Conservation (phyloP, 2,888 invertebrate species). For the Apocheima hispidaria region DNA sequence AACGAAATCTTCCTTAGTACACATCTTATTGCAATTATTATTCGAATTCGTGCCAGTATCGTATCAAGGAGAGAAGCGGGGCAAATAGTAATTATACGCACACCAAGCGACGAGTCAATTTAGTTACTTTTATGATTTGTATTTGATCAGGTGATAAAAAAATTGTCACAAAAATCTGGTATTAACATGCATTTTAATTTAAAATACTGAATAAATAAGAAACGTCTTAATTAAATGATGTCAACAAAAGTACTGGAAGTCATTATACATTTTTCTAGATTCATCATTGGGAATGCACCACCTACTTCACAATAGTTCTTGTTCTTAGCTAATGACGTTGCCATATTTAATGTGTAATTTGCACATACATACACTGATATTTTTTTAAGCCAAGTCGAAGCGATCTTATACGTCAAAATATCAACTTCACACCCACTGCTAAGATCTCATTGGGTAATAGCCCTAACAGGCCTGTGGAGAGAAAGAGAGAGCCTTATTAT, state of each 20-base stretch:
- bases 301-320: too few relatives aligned
- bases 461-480: too few relatives aligned
- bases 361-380: too few relatives aligned
- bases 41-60: background rate
- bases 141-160: conserved; percentile 7
- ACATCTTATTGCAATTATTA: background rate
- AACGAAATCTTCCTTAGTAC: too few relatives aligned
- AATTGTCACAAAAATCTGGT: conserved; percentile 11
- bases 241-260: background rate
- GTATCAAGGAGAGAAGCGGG: background rate
- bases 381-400: too few relatives aligned
- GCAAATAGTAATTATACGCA: background rate
- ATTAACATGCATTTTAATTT: conserved; percentile 7
- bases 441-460: too few relatives aligned
- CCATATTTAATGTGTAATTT: too few relatives aligned
- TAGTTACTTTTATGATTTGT: background rate
- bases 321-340: too few relatives aligned
- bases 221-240: background rate
- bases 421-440: too few relatives aligned
- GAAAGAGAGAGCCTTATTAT: too few relatives aligned
- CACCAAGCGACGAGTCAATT: conserved; percentile 4
- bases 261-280: background rate
- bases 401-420: too few relatives aligned
- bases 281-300: too few relatives aligned
- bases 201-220: conserved; percentile 1